A percentile compares a stretch with the other conserved stretches of the same genome.
Conservation (phyloP, 2,797 vertebrate species). For the Otolemur crassicaudatus region DNA sequence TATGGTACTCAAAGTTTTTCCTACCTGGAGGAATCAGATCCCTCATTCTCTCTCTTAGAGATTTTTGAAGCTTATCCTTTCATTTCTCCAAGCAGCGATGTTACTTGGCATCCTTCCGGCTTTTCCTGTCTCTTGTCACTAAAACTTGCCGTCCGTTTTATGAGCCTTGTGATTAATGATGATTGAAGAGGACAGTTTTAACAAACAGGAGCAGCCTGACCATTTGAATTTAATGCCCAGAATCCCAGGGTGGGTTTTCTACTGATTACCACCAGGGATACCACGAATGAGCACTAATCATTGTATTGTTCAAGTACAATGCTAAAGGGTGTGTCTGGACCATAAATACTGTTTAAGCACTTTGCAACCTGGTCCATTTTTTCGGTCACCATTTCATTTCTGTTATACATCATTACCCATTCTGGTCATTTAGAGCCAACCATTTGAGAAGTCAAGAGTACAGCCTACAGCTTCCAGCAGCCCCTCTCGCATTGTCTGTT, state of each 20-base stretch:
- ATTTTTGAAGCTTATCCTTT: background rate
- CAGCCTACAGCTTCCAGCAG: background rate
- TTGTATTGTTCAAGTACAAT: background rate
- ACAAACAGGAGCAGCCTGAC: background rate
- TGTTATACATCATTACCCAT: constrained; percentile 57
- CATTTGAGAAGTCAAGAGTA: background rate
- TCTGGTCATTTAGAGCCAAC: constrained; percentile 46
- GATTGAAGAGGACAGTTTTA: constrained; percentile 1
- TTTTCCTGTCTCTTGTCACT: constrained; percentile 39
- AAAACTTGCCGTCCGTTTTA: constrained; percentile 34
- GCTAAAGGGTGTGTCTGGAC: background rate
- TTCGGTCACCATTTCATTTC: constrained; percentile 11
- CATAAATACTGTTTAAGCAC: constrained; percentile 9
- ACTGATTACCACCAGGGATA: background rate
- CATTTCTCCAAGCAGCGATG: background rate
- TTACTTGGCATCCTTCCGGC: background rate
- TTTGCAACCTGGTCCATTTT: background rate
- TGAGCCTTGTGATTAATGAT: background rate
- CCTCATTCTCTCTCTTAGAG: constrained; percentile 2
- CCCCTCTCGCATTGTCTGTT: background rate
- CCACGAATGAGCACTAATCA: background rate
- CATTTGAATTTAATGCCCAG: background rate
- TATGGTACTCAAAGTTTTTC: background rate
- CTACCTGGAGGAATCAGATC: background rate
- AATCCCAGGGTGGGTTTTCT: background rate